These are phyloP conservation scores for Keiferia lycopersicella DNA, from an alignment of 2,888 invertebrate genomes.

Conservation along the genomic window DNA sequence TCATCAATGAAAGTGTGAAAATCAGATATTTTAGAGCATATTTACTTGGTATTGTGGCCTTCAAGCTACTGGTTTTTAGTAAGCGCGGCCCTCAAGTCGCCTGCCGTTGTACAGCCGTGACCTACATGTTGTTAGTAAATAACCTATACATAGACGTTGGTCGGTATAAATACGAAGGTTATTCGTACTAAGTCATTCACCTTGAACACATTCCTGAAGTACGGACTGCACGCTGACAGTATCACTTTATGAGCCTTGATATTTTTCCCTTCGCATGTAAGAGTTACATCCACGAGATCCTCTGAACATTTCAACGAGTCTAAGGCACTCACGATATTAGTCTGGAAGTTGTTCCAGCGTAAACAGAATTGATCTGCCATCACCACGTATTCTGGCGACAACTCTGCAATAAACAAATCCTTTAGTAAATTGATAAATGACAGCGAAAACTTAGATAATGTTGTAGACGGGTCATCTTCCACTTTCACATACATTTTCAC, in stretches of 20 bases:
- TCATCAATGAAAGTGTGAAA: slow-evolving; percentile 7
- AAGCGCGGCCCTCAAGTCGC: slow-evolving; percentile 25
- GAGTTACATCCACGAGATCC: slow-evolving; percentile 87
- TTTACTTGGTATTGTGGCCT: slow-evolving; percentile 17
- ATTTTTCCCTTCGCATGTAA: slow-evolving; percentile 86
- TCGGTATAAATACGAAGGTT: slow-evolving; percentile 69
- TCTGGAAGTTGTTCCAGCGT: slow-evolving; percentile 88
- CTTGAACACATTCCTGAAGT: slow-evolving; percentile 88
- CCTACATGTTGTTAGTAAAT: slow-evolving; percentile 29
- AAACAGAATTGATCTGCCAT: slow-evolving; percentile 87
- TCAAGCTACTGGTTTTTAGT: slow-evolving; percentile 24
- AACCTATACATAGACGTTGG: slow-evolving; percentile 42
- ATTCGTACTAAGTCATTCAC: slow-evolving; percentile 80
- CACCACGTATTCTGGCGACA: slow-evolving; percentile 56
- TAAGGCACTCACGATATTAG: slow-evolving; percentile 85
- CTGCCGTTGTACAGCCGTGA: slow-evolving; percentile 25
- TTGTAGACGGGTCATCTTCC: slow-evolving; percentile 25
- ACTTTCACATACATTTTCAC: slow-evolving; percentile 45
- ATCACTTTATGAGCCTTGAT: slow-evolving; percentile 89
- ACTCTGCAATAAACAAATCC: slow-evolving; percentile 53
- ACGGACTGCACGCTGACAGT: slow-evolving; percentile 87
- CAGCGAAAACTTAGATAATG: slow-evolving; percentile 38
- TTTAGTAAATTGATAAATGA: slow-evolving; percentile 44
- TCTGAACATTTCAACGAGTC: slow-evolving; percentile 86
- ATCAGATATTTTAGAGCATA: slow-evolving; percentile 18